Base-by-base conservation (phyloP, 2,888 invertebrate genomes). In the Agonopterix subpropinquella region DNA sequence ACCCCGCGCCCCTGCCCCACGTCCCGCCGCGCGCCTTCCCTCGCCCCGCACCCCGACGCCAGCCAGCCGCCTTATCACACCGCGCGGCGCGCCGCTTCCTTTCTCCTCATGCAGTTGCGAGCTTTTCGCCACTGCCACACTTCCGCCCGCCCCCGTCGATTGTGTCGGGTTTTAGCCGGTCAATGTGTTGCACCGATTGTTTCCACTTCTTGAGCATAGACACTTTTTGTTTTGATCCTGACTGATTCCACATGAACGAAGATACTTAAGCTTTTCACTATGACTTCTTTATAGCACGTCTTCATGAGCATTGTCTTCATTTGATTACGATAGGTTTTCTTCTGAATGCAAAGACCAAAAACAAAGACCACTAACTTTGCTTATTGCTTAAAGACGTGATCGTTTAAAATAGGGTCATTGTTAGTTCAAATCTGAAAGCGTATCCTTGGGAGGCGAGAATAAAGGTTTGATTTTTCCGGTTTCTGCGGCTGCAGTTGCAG, bases 91-190 rank as follows among this genome's bases (percentile, higher is more conserved):
- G 80, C 73, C 35, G 11, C 42, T 42, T 42, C 47, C 88, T 85
- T 86, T 85, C 88, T 86, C 86, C 77, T 86, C 83, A 75, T 87
- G 85, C 85, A 84, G 84, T 82, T 80, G 81, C 80, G 81, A 86
- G 86, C 83, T 85, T 86, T 87, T 85, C 86, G 85, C 84, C 80
- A 80, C 81, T 83, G 79, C 82, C 79, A 81, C 75, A 83, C 83
- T 86, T 87, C 85, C 87, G 86, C 82, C 80, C 81, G 69, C 76
- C 79, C 28, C 79, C 77, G 76, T 13, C 43, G 44, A 18, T 18
- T 36, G 71, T 79, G 71, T 76, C 64, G 70, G 77, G 70, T 79
- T 80, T 73, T 73, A 76, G 65, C 73, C 75, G 76, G 77, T 75
- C 77, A 78, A 80, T 80, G 75, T 76, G 71, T 72, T 79, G 65